Conservation (phyloP, 2,888 invertebrate species). For the Plagodis pulveraria region DNA sequence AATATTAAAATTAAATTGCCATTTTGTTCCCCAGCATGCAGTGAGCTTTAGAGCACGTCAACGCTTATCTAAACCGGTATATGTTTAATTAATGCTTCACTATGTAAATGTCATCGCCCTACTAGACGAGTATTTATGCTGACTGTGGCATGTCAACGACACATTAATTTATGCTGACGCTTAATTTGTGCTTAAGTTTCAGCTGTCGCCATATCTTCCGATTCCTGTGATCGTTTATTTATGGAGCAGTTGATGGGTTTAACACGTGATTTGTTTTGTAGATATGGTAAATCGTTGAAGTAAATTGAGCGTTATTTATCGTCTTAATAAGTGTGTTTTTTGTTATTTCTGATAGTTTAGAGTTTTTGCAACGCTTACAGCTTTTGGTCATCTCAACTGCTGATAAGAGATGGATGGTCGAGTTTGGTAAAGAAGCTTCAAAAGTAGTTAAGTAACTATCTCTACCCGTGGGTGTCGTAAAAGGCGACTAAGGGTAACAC, state of each 20-base stretch:
- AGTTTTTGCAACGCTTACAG: too few relatives aligned
- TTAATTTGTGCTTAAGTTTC: constrained; percentile 21
- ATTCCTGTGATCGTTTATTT: constrained; percentile 7
- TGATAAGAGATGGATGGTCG: too few relatives aligned
- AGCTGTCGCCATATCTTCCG: constrained; percentile 16
- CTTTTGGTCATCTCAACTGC: too few relatives aligned
- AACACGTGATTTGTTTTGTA: constrained; percentile 1
- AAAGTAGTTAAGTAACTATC: too few relatives aligned
- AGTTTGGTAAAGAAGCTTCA: too few relatives aligned
- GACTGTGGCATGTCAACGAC: constrained; percentile 25
- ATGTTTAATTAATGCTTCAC: constrained; percentile 20
- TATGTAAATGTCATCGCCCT: constrained; percentile 23
- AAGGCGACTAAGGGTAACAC: too few relatives aligned
- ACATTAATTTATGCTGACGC: constrained; percentile 22
- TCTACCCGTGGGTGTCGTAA: too few relatives aligned
- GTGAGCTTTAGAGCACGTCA: constrained; percentile 1
- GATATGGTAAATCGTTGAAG: background rate
- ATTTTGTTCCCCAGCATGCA: background rate
- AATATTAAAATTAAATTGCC: too few relatives aligned
- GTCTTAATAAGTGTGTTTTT: too few relatives aligned
- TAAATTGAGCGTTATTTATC: too few relatives aligned
- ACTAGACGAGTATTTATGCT: constrained; percentile 10
- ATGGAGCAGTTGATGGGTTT: background rate
- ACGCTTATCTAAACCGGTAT: constrained; percentile 19
- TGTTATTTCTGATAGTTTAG: too few relatives aligned